Conservation (phyloP, 2,113 vertebrate species). For the Pangasianodon hypophthalmus region DNA sequence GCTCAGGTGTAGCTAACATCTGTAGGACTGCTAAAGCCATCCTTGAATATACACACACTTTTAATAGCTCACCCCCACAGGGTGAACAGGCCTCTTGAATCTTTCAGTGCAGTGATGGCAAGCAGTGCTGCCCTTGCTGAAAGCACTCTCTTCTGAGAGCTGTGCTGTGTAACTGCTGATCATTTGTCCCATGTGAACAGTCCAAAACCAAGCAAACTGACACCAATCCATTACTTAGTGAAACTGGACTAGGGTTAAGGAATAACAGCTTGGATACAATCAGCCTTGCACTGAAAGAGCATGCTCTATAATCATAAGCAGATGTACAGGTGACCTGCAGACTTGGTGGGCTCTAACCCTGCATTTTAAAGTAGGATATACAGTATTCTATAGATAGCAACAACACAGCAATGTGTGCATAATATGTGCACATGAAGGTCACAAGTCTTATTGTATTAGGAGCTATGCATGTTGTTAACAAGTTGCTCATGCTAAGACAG, state of each 20-base stretch:
- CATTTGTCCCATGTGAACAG: slow-evolving; percentile 61
- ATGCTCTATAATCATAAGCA: background rate
- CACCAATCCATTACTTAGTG: slow-evolving; percentile 81
- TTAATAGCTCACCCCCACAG: background rate
- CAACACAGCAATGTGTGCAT: background rate
- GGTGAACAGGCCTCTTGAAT: slow-evolving; percentile 54
- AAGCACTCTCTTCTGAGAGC: slow-evolving; percentile 49
- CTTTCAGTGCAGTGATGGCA: slow-evolving; percentile 56
- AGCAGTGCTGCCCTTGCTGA: slow-evolving; percentile 55
- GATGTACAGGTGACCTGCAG: background rate
- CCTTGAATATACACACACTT: background rate
- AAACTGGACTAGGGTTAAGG: slow-evolving; percentile 65
- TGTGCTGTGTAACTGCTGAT: slow-evolving; percentile 60
- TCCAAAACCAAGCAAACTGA: slow-evolving; percentile 71
- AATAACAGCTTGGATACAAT: slow-evolving; percentile 62
- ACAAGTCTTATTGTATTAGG: background rate
- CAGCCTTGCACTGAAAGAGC: slow-evolving; percentile 58
- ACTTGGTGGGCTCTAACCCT: background rate
- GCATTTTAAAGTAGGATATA: background rate
- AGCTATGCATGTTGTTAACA: background rate
- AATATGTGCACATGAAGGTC: background rate
- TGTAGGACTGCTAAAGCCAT: slow-evolving; percentile 14
- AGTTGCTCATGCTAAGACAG: background rate
- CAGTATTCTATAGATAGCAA: background rate
- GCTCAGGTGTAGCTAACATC: slow-evolving; percentile 21